A percentile compares a stretch with the other conserved stretches of the same genome.
Conservation (phyloP, 64 coral and sea anemone species). For the Catalaphyllia jardinei region DNA sequence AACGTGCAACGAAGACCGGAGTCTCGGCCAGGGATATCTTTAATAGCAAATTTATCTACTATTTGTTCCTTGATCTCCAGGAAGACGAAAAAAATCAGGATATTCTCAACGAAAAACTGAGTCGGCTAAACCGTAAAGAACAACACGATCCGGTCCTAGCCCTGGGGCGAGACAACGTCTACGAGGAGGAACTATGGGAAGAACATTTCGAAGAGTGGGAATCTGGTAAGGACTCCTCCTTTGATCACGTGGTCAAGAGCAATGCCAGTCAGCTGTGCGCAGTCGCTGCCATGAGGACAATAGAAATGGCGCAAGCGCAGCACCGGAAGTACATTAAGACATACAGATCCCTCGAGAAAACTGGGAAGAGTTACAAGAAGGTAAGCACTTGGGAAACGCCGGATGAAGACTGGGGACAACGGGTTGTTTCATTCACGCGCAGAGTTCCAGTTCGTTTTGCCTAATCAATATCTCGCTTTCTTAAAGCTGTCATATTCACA, state of each 20-base stretch:
- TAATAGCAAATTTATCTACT: background rate
- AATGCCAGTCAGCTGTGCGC: slow-evolving; percentile 62
- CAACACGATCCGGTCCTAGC: slow-evolving; percentile 40
- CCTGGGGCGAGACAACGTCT: slow-evolving; percentile 49
- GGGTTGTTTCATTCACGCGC: no score
- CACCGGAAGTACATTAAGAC: slow-evolving; percentile 51
- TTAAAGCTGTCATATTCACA: no score
- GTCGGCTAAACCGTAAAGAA: slow-evolving; percentile 16
- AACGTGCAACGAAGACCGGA: no score
- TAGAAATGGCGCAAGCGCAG: slow-evolving; percentile 50
- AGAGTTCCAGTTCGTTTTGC: no score
- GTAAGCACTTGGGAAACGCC: background rate
- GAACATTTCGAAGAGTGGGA: slow-evolving; percentile 50
- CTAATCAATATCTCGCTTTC: no score
- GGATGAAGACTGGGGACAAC: no score
- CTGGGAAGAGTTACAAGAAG: slow-evolving; percentile 51
- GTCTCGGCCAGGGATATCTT: background rate
- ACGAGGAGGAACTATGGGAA: slow-evolving; percentile 58
- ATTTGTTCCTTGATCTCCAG: background rate
- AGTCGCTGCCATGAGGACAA: slow-evolving; percentile 50
- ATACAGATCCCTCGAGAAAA: slow-evolving; percentile 49
- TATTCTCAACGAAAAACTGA: slow-evolving; percentile 63
- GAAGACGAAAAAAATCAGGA: slow-evolving; percentile 53
- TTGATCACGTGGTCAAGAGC: slow-evolving; percentile 54
- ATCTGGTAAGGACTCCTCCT: slow-evolving; percentile 29